These are phyloP conservation scores for Dynastes maya DNA, from an alignment of 2,888 invertebrate genomes.

Conservation along the genomic window DNA sequence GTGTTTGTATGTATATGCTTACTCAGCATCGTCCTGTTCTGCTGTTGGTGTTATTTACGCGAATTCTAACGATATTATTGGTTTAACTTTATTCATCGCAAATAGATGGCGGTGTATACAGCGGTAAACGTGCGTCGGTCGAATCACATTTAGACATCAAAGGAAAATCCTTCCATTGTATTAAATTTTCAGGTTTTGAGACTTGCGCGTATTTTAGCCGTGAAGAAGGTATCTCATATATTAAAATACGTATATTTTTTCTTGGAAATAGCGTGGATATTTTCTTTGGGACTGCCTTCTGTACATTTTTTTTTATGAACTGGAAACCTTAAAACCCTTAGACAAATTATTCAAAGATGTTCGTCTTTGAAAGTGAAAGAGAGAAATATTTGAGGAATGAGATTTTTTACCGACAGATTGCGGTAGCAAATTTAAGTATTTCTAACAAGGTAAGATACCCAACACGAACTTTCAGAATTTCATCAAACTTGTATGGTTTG, in stretches of 20 bases:
- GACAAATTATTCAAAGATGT: too few relatives aligned
- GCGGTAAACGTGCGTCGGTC: neutral
- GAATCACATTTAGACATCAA: slow-evolving; percentile 35
- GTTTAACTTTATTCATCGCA: slow-evolving; percentile 28
- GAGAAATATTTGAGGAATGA: too few relatives aligned
- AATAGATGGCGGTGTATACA: neutral
- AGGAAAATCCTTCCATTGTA: slow-evolving; percentile 20
- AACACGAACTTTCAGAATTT: too few relatives aligned
- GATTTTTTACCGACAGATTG: too few relatives aligned
- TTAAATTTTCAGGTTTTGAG: slow-evolving; percentile 13
- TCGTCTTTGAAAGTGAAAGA: too few relatives aligned
- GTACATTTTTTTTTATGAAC: too few relatives aligned
- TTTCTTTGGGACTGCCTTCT: too few relatives aligned
- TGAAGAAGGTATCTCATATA: slow-evolving; percentile 5
- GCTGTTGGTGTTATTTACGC: slow-evolving; percentile 15
- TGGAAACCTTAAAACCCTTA: too few relatives aligned
- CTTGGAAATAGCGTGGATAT: neutral
- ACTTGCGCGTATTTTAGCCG: neutral
- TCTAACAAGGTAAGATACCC: too few relatives aligned
- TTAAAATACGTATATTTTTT: slow-evolving; percentile 18
- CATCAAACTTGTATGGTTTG: too few relatives aligned
- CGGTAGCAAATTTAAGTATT: too few relatives aligned
- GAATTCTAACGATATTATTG: slow-evolving; percentile 39
- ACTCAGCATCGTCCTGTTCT: neutral
- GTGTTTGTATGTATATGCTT: neutral